Evolutionary conservation across 2,888 invertebrate species (phyloP).

Genomic region (Mantis religiosa): DNA sequence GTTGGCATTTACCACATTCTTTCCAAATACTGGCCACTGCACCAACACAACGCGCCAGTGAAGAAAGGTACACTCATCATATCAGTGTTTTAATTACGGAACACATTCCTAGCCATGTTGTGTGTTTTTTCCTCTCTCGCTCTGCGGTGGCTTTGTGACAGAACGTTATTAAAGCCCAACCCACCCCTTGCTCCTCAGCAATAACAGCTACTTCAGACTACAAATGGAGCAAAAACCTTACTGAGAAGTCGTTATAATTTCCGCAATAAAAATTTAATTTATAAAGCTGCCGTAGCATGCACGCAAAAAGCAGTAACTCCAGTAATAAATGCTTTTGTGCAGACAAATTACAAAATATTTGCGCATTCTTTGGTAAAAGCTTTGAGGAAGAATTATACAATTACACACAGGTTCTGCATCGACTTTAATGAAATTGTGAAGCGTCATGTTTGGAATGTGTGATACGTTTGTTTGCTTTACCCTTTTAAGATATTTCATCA

Average conservation of each 20-base stretch:
- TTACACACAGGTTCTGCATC: not conserved
- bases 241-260: not conserved
- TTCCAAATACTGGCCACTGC: not conserved
- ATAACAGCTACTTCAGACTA: not conserved
- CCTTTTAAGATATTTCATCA: too few relatives aligned
- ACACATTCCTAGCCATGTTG: constrained; percentile 8
- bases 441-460: not conserved
- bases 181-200: not conserved
- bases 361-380: not conserved
- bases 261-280: not conserved
- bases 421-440: not conserved
- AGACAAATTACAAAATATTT: not conserved
- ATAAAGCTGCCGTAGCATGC: not conserved
- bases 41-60: not conserved
- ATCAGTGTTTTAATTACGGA: constrained; percentile 8
- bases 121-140: not conserved
- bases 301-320: not conserved
- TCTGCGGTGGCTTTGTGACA: not conserved
- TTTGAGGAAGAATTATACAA: not conserved
- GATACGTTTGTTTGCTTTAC: not conserved
- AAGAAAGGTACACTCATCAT: not conserved
- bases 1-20: not conserved
- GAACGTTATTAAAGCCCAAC: not conserved
- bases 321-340: not conserved
- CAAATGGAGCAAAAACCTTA: not conserved